Evolutionary conservation across 1,140 invertebrate genomes (phyloP), one percentile per base, ranked within the genome.

Genomic region (Atta cephalotes): DNA sequence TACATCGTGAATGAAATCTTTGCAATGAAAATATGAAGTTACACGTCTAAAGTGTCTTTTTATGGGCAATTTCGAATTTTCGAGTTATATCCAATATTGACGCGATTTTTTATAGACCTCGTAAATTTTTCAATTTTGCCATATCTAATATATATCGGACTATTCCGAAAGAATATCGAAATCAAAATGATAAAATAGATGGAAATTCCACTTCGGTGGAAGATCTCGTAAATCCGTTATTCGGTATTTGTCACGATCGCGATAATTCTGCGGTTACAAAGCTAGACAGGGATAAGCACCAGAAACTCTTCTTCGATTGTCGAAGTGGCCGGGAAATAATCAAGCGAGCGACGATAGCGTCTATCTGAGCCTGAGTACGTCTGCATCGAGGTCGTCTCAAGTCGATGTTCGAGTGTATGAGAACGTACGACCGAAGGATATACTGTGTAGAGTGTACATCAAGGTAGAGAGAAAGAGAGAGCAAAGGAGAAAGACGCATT

Each of bases 241-340:
- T 14, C 60, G 65, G 76, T 87, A 82, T 90, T 79, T 70, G 25
- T 63, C 65, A 71, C 53, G 25, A 65, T 86, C 70, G 81, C 80
- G 86, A 78, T 81, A 60, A 62, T 51, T 9, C 39, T 56, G 10
- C 9, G 25, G 39, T 68, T 60, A 68, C 74, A 63, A 49, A 18
- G 51, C 56, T 60, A 51, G 74, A 65, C 66, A 81, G 68, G 72
- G 70, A 92, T 68, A 63, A 85, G 21, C 16, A 51, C n/a, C 25
- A 14, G 62, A 18, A 25, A n/a, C 14, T 68, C 28, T 66, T 45
- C 18, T 65, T 66, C 28, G 74, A 62, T 35, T 35, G 62, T 70
- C 86, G 79, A 87, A 88, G 68, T 88, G 78, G 79, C 7, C 56
- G 89, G 81, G 85, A 92, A 91, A 91, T 92, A 91, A 92, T 92